phyloP scores from a whole-genome alignment of 2,888 invertebrate species.

The Lymantria dispar region DNA sequence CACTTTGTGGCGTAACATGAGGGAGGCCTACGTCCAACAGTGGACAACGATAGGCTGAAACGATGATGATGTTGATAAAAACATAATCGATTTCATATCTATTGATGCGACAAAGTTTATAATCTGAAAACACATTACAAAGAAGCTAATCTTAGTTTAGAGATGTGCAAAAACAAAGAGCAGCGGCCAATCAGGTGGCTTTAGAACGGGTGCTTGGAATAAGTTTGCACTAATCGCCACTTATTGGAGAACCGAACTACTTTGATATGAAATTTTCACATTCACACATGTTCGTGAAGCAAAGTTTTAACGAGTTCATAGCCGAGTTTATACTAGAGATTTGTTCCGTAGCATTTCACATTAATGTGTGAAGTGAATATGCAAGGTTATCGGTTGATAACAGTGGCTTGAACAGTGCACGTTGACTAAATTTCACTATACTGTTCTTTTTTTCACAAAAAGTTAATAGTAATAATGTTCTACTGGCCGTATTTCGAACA shows the following conservation, averaged over 20 bases:
- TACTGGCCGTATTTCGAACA: too few relatives aligned
- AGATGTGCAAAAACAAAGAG: constrained; percentile 28
- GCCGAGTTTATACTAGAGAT: constrained; percentile 7
- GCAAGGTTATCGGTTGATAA: constrained; percentile 13
- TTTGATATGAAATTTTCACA: constrained; percentile 24
- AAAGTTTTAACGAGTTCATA: constrained; percentile 11
- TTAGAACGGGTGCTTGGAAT: constrained; percentile 27
- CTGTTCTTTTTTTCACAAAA: too few relatives aligned
- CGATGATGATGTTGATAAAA: too few relatives aligned
- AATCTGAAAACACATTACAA: constrained; percentile 17
- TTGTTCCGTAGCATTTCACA: constrained; percentile 4
- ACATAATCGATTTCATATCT: too few relatives aligned
- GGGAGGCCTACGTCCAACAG: too few relatives aligned
- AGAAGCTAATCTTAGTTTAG: constrained; percentile 15
- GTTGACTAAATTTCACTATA: too few relatives aligned
- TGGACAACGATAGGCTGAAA: too few relatives aligned
- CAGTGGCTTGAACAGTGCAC: neutral
- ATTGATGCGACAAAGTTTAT: neutral
- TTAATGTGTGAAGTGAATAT: constrained; percentile 8
- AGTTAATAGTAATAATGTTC: too few relatives aligned
- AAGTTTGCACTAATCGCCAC: constrained; percentile 35
- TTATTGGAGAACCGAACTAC: constrained; percentile 34
- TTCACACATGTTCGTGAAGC: constrained; percentile 7
- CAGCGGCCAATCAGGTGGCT: constrained; percentile 24
- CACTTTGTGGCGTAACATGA: too few relatives aligned